Conservation (phyloP, 2,113 vertebrate genomes). For the Meles meles region DNA sequence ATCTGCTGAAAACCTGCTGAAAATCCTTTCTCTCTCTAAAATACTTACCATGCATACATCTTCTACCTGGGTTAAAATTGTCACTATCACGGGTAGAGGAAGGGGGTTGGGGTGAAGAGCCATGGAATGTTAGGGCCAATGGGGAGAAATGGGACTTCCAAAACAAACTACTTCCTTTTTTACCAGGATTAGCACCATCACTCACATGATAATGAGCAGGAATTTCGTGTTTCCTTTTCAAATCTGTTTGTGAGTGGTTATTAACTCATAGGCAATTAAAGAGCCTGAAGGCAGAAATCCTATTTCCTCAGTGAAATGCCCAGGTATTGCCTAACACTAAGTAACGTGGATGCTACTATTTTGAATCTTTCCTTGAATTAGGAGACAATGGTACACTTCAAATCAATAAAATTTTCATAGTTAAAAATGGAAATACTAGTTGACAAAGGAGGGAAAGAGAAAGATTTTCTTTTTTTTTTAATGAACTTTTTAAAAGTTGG, state of each 20-base stretch:
- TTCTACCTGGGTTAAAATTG: not conserved
- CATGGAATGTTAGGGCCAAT: not conserved
- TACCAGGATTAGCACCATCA: not conserved
- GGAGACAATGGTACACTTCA: not conserved
- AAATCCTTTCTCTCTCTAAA: not conserved
- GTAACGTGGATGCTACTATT: not conserved
- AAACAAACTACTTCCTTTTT: not conserved
- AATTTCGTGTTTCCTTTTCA: not conserved
- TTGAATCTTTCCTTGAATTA: slow-evolving; percentile 12
- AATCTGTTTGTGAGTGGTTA: not conserved
- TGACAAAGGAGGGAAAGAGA: not conserved
- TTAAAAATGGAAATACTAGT: not conserved
- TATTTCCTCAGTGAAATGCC: slow-evolving; percentile 20
- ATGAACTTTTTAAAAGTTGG: slow-evolving; percentile 32
- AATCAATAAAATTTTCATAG: not conserved
- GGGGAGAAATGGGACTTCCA: not conserved
- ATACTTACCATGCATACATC: not conserved
- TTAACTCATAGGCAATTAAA: not conserved
- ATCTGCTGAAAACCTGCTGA: not conserved
- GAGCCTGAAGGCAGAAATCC: not conserved
- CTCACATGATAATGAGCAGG: not conserved
- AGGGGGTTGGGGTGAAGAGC: not conserved
- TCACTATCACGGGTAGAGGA: not conserved
- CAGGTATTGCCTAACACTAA: not conserved
- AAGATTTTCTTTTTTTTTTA: slow-evolving; percentile 8